Conservation (phyloP, 2,113 vertebrate species). For the Lampris megalopsis region DNA sequence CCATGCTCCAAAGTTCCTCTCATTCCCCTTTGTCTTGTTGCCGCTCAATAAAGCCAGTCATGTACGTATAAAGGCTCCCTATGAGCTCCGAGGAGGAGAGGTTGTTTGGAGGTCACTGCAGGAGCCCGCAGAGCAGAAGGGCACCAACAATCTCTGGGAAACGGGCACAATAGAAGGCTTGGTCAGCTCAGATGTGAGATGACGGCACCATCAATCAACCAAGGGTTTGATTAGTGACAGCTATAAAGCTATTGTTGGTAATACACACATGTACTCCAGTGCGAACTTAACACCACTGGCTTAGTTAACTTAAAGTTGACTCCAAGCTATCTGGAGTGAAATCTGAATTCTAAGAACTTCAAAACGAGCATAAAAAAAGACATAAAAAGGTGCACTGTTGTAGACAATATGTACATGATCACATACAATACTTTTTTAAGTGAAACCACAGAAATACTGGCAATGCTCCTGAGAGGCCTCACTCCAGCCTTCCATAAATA, state of each 20-base stretch:
- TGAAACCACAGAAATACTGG: background rate
- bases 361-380: too few species aligned
- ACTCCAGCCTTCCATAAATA: constrained; percentile 12
- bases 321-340: background rate
- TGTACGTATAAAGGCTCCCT: constrained; percentile 58
- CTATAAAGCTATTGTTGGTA: constrained; percentile 38
- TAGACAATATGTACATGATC: too few species aligned
- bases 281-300: constrained; percentile 21
- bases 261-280: constrained; percentile 28
- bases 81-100: constrained; percentile 51
- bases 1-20: constrained; percentile 50
- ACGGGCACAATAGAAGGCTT: constrained; percentile 49
- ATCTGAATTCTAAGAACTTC: too few species aligned
- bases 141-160: constrained; percentile 71
- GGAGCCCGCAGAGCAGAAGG: constrained; percentile 69
- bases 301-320: constrained; percentile 44
- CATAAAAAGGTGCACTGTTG: too few species aligned
- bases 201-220: constrained; percentile 68
- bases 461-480: background rate
- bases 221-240: constrained; percentile 43
- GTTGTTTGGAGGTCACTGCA: constrained; percentile 75
- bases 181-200: constrained; percentile 58
- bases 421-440: background rate
- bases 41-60: constrained; percentile 53
- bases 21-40: constrained; percentile 67